Conservation (phyloP, 2,797 vertebrate species). For the Eulemur mongoz region DNA sequence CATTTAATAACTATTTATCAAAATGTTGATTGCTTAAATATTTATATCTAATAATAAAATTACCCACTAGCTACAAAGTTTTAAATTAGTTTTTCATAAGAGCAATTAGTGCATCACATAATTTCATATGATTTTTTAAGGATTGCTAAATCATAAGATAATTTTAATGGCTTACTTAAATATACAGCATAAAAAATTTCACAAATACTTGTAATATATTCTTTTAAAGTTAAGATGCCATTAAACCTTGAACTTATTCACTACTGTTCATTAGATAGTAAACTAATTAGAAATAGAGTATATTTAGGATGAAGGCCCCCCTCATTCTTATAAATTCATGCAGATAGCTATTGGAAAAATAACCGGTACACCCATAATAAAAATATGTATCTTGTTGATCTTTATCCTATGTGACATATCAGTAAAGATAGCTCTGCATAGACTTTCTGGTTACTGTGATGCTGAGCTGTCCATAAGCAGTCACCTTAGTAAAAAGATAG, state of each 20-base stretch:
- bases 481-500: no score
- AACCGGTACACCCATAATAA: no score
- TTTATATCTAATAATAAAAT: conserved; percentile 42
- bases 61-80: neutral
- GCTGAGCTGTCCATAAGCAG: no score
- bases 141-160: neutral
- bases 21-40: neutral
- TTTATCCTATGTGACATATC: no score
- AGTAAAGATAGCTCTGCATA: no score
- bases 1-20: neutral
- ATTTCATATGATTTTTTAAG: neutral
- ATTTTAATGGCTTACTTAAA: neutral
- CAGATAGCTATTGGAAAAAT: no score
- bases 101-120: neutral
- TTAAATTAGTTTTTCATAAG: neutral
- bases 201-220: neutral
- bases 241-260: neutral
- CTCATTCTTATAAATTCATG: no score
- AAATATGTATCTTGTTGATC: no score
- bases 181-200: neutral
- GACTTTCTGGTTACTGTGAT: no score
- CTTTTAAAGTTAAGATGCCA: neutral
- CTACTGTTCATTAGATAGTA: neutral
- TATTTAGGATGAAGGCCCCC: no score
- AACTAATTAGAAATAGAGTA: neutral